Conservation (phyloP, 2,888 invertebrate genomes). For the Acleris holmiana region DNA sequence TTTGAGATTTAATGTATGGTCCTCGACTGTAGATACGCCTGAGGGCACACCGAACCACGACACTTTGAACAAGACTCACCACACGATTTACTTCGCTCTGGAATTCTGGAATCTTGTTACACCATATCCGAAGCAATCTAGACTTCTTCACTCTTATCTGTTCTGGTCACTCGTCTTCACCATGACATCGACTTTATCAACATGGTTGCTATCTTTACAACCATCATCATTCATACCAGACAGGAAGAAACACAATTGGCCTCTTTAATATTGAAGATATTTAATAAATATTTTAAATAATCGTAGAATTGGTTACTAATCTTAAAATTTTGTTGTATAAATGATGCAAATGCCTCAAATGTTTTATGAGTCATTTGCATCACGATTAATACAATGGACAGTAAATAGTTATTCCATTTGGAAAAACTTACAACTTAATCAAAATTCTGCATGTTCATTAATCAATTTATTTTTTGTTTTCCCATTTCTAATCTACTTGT, state of each 20-base stretch:
- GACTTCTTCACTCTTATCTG: conserved; percentile 11
- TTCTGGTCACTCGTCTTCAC: conserved; percentile 10
- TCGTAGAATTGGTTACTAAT: conserved; percentile 17
- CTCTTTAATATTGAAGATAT: neutral
- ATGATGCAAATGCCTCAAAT: conserved; percentile 24
- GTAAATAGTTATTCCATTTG: neutral
- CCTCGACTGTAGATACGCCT: conserved; percentile 37
- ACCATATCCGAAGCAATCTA: conserved; percentile 15
- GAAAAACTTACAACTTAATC: neutral
- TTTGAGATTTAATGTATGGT: conserved; percentile 51
- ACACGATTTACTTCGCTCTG: conserved; percentile 22
- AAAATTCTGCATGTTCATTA: conserved; percentile 23
- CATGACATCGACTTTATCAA: conserved; percentile 19
- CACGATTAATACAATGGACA: conserved; percentile 6
- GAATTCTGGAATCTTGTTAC: conserved; percentile 14
- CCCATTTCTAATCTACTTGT: conserved; percentile 22
- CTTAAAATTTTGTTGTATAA: conserved; percentile 7
- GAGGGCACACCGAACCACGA: conserved; percentile 26
- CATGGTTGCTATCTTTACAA: conserved; percentile 11
- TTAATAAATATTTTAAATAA: neutral
- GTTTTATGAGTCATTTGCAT: conserved; percentile 16
- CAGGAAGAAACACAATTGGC: conserved; percentile 27
- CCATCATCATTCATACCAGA: conserved; percentile 26
- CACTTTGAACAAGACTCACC: conserved; percentile 33
- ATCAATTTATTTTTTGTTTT: conserved; percentile 14